These are phyloP conservation scores for Apocheima hispidaria DNA, from an alignment of 2,888 invertebrate genomes.

Conservation along the genomic window DNA sequence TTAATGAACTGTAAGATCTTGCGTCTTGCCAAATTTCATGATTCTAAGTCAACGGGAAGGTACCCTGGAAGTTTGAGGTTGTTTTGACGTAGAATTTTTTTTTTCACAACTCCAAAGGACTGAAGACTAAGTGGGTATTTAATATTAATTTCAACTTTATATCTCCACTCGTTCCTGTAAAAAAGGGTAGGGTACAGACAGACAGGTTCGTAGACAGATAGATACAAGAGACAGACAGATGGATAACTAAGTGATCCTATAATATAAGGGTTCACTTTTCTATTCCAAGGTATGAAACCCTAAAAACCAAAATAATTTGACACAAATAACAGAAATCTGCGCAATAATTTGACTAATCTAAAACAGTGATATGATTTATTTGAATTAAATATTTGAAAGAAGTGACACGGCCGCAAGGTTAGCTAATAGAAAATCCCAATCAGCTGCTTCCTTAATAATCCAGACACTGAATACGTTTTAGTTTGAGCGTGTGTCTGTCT, in stretches of 20 bases:
- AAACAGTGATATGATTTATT: slow-evolving; percentile 30
- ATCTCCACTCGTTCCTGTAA: too few species aligned
- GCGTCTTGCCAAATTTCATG: too few species aligned
- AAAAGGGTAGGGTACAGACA: too few species aligned
- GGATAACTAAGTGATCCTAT: background rate
- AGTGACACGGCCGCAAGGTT: slow-evolving; percentile 22
- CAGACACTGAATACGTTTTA: slow-evolving; percentile 40
- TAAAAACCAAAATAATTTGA: slow-evolving; percentile 21
- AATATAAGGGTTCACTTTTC: background rate
- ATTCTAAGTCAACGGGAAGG: too few species aligned
- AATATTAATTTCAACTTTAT: too few species aligned
- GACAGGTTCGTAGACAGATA: too few species aligned
- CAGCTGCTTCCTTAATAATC: slow-evolving; percentile 35
- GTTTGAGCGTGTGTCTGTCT: slow-evolving; percentile 36
- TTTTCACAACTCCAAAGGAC: too few species aligned
- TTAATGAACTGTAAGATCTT: too few species aligned
- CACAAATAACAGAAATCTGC: slow-evolving; percentile 22
- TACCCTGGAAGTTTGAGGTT: too few species aligned
- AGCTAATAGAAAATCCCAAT: slow-evolving; percentile 33
- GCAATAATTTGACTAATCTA: slow-evolving; percentile 24
- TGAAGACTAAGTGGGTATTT: too few species aligned
- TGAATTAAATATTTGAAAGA: slow-evolving; percentile 28
- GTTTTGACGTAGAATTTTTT: too few species aligned
- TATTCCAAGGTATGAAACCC: too few species aligned
- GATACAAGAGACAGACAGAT: background rate